A percentile compares a stretch with the other conserved stretches of the same genome.
These are phyloP conservation scores for Hyposoter dolosus DNA, from an alignment of 2,888 invertebrate genomes.

Conservation along the genomic window DNA sequence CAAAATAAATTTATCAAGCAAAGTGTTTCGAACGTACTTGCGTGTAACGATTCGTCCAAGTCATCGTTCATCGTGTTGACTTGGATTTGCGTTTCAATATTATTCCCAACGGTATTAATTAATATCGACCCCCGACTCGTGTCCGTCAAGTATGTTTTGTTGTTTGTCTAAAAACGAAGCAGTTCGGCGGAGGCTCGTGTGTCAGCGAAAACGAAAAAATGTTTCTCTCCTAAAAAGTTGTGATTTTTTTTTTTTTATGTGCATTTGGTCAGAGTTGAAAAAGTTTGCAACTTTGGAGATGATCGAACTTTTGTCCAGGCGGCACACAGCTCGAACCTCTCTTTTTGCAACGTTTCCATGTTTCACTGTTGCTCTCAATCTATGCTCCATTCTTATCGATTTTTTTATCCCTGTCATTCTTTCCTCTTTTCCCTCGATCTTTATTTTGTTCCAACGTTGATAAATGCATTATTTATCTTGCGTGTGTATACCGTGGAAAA, in stretches of 20 bases:
- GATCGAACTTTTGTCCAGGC: background rate
- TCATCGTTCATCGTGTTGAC: conserved; percentile 79
- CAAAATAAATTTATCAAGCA: conserved; percentile 5
- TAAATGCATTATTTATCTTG: conserved; percentile 41
- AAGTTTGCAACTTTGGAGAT: background rate
- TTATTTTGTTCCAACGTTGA: conserved; percentile 30
- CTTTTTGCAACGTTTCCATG: background rate
- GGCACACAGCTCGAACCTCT: background rate
- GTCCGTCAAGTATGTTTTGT: background rate
- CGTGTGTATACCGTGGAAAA: conserved; percentile 38
- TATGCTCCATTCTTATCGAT: conserved; percentile 24
- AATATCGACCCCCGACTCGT: conserved; percentile 72
- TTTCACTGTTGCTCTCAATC: background rate
- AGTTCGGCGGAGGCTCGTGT: background rate
- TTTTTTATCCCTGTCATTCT: background rate
- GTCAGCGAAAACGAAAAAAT: conserved; percentile 4
- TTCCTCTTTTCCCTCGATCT: background rate
- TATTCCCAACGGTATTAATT: conserved; percentile 78
- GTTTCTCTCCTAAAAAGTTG: background rate
- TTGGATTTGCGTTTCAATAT: conserved; percentile 82
- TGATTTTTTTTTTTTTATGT: background rate
- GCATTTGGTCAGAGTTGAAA: background rate
- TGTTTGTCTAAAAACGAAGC: conserved; percentile 1
- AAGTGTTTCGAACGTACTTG: background rate
- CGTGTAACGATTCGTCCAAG: conserved; percentile 72